Evolutionary conservation across 2,113 vertebrate genomes (phyloP).

Genomic region (Caretta caretta): DNA sequence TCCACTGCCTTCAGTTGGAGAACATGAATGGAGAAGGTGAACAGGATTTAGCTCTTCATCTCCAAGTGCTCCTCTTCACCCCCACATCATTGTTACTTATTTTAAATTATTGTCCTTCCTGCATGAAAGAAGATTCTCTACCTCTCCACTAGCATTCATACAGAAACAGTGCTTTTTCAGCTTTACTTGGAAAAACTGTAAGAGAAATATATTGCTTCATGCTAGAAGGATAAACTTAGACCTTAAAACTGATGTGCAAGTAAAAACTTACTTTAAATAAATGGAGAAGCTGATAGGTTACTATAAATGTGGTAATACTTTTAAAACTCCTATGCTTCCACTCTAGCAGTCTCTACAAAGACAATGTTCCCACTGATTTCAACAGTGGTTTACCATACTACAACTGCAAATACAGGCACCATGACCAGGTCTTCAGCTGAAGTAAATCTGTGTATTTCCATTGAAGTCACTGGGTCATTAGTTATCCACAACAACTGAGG

Average conservation of each 20-base stretch:
- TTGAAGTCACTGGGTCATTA: not conserved
- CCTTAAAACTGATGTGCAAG: slow-evolving; percentile 27
- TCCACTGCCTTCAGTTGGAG: not conserved
- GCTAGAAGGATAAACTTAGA: slow-evolving; percentile 42
- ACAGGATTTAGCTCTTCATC: not conserved
- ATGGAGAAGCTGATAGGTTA: slow-evolving; percentile 39
- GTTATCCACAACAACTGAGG: not conserved
- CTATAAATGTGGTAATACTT: slow-evolving; percentile 21
- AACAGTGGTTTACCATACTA: not conserved
- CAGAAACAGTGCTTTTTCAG: slow-evolving; percentile 7
- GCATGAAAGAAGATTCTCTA: not conserved
- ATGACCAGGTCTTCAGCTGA: not conserved
- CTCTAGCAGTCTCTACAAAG: not conserved
- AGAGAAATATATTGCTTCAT: slow-evolving; percentile 36
- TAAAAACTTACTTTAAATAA: slow-evolving; percentile 51
- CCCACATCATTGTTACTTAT: not conserved
- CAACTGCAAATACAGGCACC: not conserved
- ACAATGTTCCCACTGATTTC: not conserved
- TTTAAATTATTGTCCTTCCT: slow-evolving; percentile 11
- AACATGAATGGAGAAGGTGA: not conserved
- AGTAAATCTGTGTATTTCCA: not conserved
- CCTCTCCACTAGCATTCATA: slow-evolving; percentile 1
- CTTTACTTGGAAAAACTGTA: slow-evolving; percentile 54
- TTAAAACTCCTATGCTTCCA: not conserved
- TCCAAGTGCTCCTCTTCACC: not conserved